Conservation (phyloP, 2,113 vertebrate species). For the Gopherus evgoodei region DNA sequence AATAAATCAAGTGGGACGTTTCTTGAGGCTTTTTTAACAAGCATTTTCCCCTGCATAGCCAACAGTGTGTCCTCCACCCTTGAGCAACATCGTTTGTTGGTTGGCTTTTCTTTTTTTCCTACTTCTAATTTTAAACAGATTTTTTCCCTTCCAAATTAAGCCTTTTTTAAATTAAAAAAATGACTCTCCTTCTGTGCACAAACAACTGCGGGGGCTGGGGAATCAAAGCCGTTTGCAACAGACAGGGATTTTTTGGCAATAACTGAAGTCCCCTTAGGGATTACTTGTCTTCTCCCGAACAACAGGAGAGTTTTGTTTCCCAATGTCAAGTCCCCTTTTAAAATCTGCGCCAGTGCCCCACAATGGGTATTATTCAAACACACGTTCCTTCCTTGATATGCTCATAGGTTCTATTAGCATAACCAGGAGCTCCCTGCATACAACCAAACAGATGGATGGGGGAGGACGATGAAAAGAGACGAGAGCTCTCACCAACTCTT, state of each 20-base stretch:
- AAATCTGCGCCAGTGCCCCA: not conserved
- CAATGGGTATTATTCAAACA: not conserved
- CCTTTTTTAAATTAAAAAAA: slow-evolving; percentile 71
- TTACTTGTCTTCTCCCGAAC: slow-evolving; percentile 54
- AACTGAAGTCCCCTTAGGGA: slow-evolving; percentile 57
- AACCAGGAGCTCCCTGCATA: not conserved
- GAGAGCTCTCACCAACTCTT: not conserved
- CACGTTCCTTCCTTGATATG: not conserved
- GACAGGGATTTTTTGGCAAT: slow-evolving; percentile 66
- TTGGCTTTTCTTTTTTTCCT: slow-evolving; percentile 55
- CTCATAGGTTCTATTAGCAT: slow-evolving; percentile 5
- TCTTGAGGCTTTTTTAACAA: not conserved
- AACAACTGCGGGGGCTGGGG: slow-evolving; percentile 56
- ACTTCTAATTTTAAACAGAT: slow-evolving; percentile 23
- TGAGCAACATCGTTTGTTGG: not conserved
- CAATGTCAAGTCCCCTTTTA: slow-evolving; percentile 51
- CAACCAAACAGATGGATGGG: not conserved
- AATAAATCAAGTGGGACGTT: not conserved
- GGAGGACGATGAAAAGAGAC: not conserved
- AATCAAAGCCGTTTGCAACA: slow-evolving; percentile 75
- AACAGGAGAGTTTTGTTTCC: slow-evolving; percentile 58
- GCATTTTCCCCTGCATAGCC: not conserved
- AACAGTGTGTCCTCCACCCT: not conserved
- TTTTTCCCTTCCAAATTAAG: slow-evolving; percentile 59
- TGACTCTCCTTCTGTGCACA: slow-evolving; percentile 62